A percentile compares a stretch with the other conserved stretches of the same genome.
phyloP scores from a whole-genome alignment of 2,888 invertebrate genomes.

The Hololepta plana region DNA sequence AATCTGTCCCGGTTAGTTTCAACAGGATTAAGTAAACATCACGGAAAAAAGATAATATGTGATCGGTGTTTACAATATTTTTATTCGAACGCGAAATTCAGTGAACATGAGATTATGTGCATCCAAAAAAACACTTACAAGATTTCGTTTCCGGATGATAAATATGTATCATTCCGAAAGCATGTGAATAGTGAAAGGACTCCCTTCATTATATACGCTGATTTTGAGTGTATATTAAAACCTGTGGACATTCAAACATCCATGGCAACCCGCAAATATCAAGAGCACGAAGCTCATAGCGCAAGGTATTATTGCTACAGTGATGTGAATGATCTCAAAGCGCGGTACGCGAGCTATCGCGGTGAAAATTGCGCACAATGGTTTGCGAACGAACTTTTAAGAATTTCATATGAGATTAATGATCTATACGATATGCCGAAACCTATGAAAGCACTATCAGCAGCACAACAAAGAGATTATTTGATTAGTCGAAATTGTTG shows the following conservation, averaged over 20 bases:
- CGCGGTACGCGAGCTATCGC: not conserved
- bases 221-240: constrained; percentile 1
- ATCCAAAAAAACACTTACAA: not conserved
- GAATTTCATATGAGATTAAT: not conserved
- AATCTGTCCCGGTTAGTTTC: not conserved
- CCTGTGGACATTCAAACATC: not conserved
- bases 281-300: not conserved
- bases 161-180: not conserved
- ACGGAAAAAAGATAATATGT: not conserved
- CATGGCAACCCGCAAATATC: not conserved
- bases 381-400: not conserved
- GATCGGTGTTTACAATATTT: constrained; percentile 1
- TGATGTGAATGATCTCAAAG: not conserved
- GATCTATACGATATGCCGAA: not conserved
- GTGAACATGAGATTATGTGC: not conserved
- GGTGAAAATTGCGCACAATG: not conserved
- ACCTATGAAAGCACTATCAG: not conserved
- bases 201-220: constrained; percentile 1
- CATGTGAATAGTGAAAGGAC: not conserved
- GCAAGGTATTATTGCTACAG: not conserved
- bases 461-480: not conserved
- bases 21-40: not conserved
- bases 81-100: not conserved
- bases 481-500: not conserved
- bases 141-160: not conserved